Conservation (phyloP, 2,888 invertebrate genomes). For the Isotomurus palustris region DNA sequence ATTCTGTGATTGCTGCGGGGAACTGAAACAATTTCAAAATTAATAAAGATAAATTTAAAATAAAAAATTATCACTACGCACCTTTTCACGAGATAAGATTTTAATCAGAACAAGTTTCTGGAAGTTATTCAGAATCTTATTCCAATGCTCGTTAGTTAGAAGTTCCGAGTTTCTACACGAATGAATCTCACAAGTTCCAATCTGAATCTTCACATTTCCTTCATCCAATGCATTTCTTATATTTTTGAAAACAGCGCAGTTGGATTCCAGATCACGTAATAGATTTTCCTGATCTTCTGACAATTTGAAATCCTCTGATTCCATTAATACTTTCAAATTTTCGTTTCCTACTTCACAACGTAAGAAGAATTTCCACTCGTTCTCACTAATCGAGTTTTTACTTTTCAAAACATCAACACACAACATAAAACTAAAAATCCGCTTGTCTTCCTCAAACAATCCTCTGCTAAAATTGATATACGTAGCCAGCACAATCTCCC, state of each 20-base stretch:
- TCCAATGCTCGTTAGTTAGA: constrained; percentile 57
- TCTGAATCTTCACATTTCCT: constrained; percentile 16
- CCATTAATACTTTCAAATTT: no score
- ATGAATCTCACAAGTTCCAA: constrained; percentile 21
- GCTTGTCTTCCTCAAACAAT: constrained; percentile 83
- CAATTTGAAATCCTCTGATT: no score
- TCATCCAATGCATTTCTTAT: constrained; percentile 18
- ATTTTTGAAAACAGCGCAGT: no score
- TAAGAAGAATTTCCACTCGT: constrained; percentile 73
- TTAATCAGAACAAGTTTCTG: constrained; percentile 77
- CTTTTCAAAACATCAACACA: constrained; percentile 70
- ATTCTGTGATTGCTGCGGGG: constrained; percentile 74
- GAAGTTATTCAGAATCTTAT: constrained; percentile 61
- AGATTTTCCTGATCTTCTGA: no score
- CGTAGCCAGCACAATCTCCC: constrained; percentile 73
- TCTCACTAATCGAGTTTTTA: constrained; percentile 56
- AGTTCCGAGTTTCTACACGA: background rate
- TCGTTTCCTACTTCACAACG: no score
- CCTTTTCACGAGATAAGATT: constrained; percentile 70
- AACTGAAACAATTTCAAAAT: constrained; percentile 49
- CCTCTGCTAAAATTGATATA: constrained; percentile 86
- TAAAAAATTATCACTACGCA: no score
- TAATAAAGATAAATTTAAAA: background rate
- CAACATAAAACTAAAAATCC: constrained; percentile 80
- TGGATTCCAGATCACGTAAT: no score